Evolutionary conservation across 2,113 vertebrate species (phyloP).

Genomic region (Vulpes vulpes): DNA sequence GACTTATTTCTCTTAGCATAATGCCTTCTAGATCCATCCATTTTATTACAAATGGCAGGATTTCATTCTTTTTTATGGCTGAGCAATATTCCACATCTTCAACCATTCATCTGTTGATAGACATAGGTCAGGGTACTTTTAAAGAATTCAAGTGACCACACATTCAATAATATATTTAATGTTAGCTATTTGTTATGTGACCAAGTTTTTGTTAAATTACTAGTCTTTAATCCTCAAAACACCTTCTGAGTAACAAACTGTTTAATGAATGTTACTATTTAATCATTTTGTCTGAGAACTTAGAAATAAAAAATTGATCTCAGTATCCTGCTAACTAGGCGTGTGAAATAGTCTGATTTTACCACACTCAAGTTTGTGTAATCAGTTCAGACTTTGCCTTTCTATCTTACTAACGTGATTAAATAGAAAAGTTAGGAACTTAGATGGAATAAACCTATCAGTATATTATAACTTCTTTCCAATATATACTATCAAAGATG

Average conservation of each 20-base stretch:
- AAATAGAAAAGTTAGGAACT: not conserved
- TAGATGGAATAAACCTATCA: not conserved
- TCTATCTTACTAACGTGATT: not conserved
- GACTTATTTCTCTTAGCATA: not conserved
- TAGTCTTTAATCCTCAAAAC: slow-evolving; percentile 26
- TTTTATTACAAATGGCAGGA: not conserved
- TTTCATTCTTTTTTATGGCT: not conserved
- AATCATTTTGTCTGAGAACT: slow-evolving; percentile 29
- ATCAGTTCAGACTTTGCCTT: slow-evolving; percentile 26
- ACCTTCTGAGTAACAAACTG: not conserved
- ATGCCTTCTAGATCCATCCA: not conserved
- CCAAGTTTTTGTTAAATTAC: slow-evolving; percentile 27
- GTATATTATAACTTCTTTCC: not conserved
- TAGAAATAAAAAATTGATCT: slow-evolving; percentile 36
- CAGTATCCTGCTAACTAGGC: not conserved
- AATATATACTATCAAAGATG: not conserved
- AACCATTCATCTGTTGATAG: not conserved
- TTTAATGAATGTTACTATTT: not conserved
- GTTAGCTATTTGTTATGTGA: not conserved
- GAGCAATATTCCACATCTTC: not conserved
- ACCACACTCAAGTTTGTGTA: not conserved
- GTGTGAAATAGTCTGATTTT: slow-evolving; percentile 18
- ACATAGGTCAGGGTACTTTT: not conserved
- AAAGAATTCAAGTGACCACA: slow-evolving; percentile 15
- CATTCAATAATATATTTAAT: not conserved